Evolutionary conservation across 2,888 invertebrate genomes (phyloP), one percentile per base, ranked within the genome.

Genomic region (Heliothis peltigera): DNA sequence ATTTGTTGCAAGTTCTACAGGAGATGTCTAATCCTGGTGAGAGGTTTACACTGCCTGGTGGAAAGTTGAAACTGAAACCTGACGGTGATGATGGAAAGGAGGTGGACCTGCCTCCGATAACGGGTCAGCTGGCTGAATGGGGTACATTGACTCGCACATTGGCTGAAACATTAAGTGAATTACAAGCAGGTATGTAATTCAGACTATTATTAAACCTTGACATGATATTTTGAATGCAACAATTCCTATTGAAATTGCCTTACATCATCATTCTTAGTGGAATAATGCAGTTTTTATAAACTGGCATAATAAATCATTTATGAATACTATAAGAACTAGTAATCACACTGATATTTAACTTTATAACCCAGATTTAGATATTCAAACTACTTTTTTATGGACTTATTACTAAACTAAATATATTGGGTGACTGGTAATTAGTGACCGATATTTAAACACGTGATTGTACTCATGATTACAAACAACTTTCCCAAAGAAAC

Each of bases 31-130:
- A 95, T 69, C 95, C 96, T 0, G 97, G 97, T 0, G 97, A 97
- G 83, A 95, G 95, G 89, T 97, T 97, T 83, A 95, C 95, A 8
- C 88, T 98, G 51, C 97, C 97, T 0, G 98, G 98, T 43, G 97
- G 97, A 2, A 96, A 96, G 48, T 90, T 97, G 64, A 96, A 95
- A 79, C 84, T 96, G 61, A 92, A 90, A 56, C 82, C 76, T 1
- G 92, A 91, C 65, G 89, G 87, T 18, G 91, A 88, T 71, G 93
- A 93, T 12, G 83, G 79, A 4, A 95, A 95, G 72, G 96, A 96
- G 72, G 87, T 96, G 19, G 95, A 96, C 28, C 85, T 96, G 79
- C 96, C 96, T 18, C 95, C 96, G 0, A 96, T 97, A 59, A 95
- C 96, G 56, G 97, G 97, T 15, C 95, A 95, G 55, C 90, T 98